Conservation (phyloP, 2,888 invertebrate genomes). For the Hydroisotoma schaefferi region DNA sequence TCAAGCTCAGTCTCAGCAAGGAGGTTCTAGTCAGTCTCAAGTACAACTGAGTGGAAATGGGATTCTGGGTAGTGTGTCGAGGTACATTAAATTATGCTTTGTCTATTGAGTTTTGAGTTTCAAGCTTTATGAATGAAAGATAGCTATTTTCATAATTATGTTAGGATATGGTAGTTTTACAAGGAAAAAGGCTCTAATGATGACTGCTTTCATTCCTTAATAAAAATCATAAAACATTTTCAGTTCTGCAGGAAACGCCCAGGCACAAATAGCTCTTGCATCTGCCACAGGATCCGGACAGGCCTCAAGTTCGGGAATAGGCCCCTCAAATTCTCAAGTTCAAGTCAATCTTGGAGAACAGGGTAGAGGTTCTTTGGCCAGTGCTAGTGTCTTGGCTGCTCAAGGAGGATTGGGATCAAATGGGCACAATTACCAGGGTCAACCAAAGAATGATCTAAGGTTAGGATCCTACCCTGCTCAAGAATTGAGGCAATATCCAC, state of each 20-base stretch:
- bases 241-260: conserved; percentile 37
- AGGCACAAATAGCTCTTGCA: conserved; percentile 29
- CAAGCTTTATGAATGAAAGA: no score
- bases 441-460: no score
- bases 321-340: conserved; percentile 35
- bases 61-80: conserved; percentile 30
- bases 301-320: conserved; percentile 25
- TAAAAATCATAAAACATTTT: neutral
- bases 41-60: conserved; percentile 33
- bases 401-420: neutral
- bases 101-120: neutral
- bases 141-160: no score
- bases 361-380: conserved; percentile 35
- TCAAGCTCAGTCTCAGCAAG: conserved; percentile 32
- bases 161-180: neutral
- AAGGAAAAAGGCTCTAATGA: neutral
- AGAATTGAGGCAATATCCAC: no score
- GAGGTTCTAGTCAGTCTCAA: conserved; percentile 37
- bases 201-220: neutral
- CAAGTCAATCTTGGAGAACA: conserved; percentile 30
- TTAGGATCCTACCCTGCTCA: no score
- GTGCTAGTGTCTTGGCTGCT: conserved; percentile 21
- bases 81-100: conserved; percentile 12
- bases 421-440: neutral
- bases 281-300: conserved; percentile 27